A percentile compares a stretch with the other conserved stretches of the same genome.
Conservation (phyloP, 2,888 invertebrate genomes). For the Branchellion lobata region DNA sequence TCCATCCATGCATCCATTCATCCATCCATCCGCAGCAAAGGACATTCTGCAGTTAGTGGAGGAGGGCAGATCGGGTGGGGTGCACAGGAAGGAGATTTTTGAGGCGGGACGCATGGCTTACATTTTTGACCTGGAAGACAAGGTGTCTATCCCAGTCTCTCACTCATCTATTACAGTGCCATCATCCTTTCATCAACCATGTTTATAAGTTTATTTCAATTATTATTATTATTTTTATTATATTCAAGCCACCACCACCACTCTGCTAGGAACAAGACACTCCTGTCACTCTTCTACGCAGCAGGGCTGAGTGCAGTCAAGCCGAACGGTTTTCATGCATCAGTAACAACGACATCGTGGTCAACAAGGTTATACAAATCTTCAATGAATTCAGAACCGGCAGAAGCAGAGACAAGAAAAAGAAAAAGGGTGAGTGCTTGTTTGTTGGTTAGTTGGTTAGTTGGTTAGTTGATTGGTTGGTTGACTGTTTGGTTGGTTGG, state of each 20-base stretch:
- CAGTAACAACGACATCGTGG: conserved; percentile 72
- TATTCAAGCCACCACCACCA: neutral
- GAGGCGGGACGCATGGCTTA: conserved; percentile 96
- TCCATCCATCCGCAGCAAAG: too few relatives aligned
- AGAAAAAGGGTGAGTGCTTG: conserved; percentile 56
- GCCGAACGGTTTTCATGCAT: conserved; percentile 68
- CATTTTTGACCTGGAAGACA: conserved; percentile 89
- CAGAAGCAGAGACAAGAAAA: conserved; percentile 73
- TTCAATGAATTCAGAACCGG: conserved; percentile 89
- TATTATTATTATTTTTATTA: neutral
- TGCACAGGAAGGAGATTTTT: conserved; percentile 80
- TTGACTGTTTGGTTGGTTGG: too few relatives aligned
- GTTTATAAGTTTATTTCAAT: neutral
- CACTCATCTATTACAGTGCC: too few relatives aligned
- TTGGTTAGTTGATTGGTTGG: too few relatives aligned
- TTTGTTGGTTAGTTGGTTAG: too few relatives aligned
- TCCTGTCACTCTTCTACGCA: conserved; percentile 88
- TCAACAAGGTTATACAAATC: conserved; percentile 95
- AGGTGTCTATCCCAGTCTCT: conserved; percentile 67
- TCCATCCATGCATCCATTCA: too few relatives aligned
- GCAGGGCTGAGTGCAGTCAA: conserved; percentile 75
- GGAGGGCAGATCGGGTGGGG: neutral
- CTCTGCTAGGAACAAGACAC: conserved; percentile 80
- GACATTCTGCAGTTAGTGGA: neutral
- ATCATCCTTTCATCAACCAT: neutral